Evolutionary conservation across 2,797 vertebrate species (phyloP).

Genomic region (Astyanax mexicanus): DNA sequence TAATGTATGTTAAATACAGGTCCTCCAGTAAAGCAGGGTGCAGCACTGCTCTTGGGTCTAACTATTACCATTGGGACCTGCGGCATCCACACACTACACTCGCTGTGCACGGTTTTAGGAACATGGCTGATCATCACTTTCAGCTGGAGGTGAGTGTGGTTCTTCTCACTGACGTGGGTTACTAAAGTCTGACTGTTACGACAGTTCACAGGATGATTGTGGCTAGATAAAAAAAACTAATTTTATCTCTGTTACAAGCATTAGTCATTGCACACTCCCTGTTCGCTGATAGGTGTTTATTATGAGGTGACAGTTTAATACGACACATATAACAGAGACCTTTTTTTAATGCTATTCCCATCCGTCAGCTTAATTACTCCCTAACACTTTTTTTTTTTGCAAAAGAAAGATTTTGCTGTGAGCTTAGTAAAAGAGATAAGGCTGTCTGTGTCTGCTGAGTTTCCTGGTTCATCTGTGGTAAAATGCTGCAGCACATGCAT

Average conservation of each 20-base stretch:
- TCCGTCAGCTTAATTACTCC: too few relatives aligned
- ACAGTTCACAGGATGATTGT: not conserved
- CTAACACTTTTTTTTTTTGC: too few relatives aligned
- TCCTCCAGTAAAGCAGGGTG: constrained; percentile 83
- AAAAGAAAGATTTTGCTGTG: too few relatives aligned
- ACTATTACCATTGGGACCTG: constrained; percentile 82
- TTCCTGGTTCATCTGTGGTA: not conserved
- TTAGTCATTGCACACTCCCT: too few relatives aligned
- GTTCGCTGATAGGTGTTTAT: not conserved
- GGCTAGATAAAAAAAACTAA: not conserved
- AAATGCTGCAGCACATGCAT: not conserved
- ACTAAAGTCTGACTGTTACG: not conserved
- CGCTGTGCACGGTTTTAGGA: constrained; percentile 85
- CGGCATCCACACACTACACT: constrained; percentile 86
- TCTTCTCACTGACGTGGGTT: too few relatives aligned
- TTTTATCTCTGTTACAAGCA: not conserved
- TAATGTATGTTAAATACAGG: constrained; percentile 68
- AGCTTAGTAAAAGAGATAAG: too few relatives aligned
- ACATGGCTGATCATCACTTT: constrained; percentile 89
- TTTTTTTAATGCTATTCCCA: too few relatives aligned
- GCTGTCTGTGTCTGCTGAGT: too few relatives aligned
- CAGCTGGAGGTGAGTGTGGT: constrained; percentile 81
- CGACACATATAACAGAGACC: too few relatives aligned
- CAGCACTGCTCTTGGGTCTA: constrained; percentile 83
- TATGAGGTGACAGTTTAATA: not conserved